Base-by-base conservation (phyloP, 2,797 vertebrate species). In the Cottoperca gobio region DNA sequence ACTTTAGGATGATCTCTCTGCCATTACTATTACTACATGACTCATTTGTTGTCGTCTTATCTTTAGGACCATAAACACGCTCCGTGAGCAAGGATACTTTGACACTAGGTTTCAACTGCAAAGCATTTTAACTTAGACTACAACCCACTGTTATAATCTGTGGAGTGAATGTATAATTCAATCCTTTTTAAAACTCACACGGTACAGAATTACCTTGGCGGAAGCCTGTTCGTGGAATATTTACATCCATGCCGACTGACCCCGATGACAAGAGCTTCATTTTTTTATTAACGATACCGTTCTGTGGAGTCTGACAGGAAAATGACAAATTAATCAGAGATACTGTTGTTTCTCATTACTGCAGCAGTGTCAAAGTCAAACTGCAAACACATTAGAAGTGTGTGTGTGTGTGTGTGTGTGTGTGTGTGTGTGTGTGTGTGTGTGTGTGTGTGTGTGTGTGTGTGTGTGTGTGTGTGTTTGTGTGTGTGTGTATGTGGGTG, bases 231-330 rank as follows among this genome's bases (percentile, higher is more conserved):
- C 66, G 84, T 8, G 84, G 57, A 8, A 87, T 79, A 28, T 82
- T 68, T 23, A 89, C 87, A 66, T 90, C 90, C 90, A 95, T 92
- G 70, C 62, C n/a, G 1, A 92, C 86, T 39, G 62, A 77, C 69
- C 88, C 91, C 33, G 89, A 93, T 8, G 78, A 62, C 39, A 94
- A 87, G 28, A 93, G 26, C 5, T 78, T 92, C 83, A 91, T 82
- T 70, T 86, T 87, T 67, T 93, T 91, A 55, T 88, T 76, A 58
- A 52, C 82, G 6, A 35, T 35, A 5, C 49, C 42, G 23, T 86
- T 64, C 50, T 93, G 92, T 55, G 91, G 86, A 17, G 6, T 60
- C 92, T 94, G 72, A 75, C 21, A 53, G 54, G 55, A 52, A 64
- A 79, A 63, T 19, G 4, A 73, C 7, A 78, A 33, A 28, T 65